These are phyloP conservation scores for Philereme transversata DNA, from an alignment of 2,888 invertebrate species.

Conservation along the genomic window DNA sequence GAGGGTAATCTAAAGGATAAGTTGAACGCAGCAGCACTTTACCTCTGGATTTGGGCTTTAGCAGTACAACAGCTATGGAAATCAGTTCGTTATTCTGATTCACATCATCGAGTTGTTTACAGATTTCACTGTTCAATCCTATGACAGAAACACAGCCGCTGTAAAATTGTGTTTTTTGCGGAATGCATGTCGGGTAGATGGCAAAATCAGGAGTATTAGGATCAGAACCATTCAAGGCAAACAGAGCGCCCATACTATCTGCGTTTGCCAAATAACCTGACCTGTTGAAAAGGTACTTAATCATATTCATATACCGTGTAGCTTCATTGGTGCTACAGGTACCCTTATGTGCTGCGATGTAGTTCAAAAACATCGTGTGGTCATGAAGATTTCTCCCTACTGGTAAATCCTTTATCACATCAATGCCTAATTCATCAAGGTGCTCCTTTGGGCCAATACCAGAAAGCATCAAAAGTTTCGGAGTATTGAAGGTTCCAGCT, in stretches of 20 bases:
- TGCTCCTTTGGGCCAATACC: slow-evolving; percentile 65
- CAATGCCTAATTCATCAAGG: slow-evolving; percentile 51
- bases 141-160: slow-evolving; percentile 48
- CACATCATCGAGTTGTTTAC: slow-evolving; percentile 47
- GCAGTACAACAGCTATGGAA: slow-evolving; percentile 57
- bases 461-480: slow-evolving; percentile 66
- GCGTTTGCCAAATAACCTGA: slow-evolving; percentile 54
- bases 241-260: slow-evolving; percentile 61
- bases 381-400: slow-evolving; percentile 69
- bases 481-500: slow-evolving; percentile 68
- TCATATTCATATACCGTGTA: slow-evolving; percentile 49
- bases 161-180: slow-evolving; percentile 45
- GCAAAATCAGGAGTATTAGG: slow-evolving; percentile 63
- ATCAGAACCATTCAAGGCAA: slow-evolving; percentile 44
- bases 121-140: slow-evolving; percentile 55
- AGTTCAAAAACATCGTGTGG: slow-evolving; percentile 63
- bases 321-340: slow-evolving; percentile 51
- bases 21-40: slow-evolving; percentile 52
- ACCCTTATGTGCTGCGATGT: slow-evolving; percentile 57
- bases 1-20: slow-evolving; percentile 54
- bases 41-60: slow-evolving; percentile 69
- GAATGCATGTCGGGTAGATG: slow-evolving; percentile 63
- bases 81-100: slow-evolving; percentile 58
- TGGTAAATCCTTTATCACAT: slow-evolving; percentile 57
- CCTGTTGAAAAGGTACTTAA: slow-evolving; percentile 61